A percentile compares a stretch with the other conserved stretches of the same genome.
phyloP scores from a whole-genome alignment of 2,888 invertebrate species.

The Coremacera marginata region DNA sequence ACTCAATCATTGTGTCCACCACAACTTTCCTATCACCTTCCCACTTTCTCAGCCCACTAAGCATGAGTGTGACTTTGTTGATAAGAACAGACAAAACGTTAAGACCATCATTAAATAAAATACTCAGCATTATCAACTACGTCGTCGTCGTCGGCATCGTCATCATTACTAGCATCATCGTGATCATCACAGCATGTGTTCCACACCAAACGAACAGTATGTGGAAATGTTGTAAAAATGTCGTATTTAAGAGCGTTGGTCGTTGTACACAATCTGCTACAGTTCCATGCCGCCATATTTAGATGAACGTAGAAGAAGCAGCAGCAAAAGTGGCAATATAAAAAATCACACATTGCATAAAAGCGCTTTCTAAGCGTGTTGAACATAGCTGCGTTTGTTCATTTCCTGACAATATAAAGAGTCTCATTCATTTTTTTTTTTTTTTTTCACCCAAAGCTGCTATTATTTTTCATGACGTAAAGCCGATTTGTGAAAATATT shows the following conservation, averaged over 20 bases:
- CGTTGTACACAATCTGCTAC: constrained; percentile 46
- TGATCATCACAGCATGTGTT: constrained; percentile 65
- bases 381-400: background rate
- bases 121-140: constrained; percentile 17
- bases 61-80: constrained; percentile 18
- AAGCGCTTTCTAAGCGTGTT: constrained; percentile 19
- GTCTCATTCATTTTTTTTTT: too few relatives aligned
- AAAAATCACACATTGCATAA: background rate
- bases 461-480: constrained; percentile 67
- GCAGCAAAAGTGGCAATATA: background rate
- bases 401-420: constrained; percentile 9
- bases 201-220: constrained; percentile 54
- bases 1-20: background rate
- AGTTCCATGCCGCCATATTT: constrained; percentile 39
- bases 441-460: constrained; percentile 38
- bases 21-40: background rate
- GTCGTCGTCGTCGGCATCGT: background rate
- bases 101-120: constrained; percentile 26
- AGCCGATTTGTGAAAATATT: constrained; percentile 69
- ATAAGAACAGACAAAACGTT: constrained; percentile 32
- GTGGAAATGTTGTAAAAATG: constrained; percentile 53
- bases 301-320: constrained; percentile 14
- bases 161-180: background rate
- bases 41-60: background rate
- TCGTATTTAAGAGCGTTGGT: constrained; percentile 43